Percentiles rank a stretch among this genome's conserved stretches.
Evolutionary conservation across 2,113 vertebrate genomes (phyloP).

Genomic region (Urocolius indicus): DNA sequence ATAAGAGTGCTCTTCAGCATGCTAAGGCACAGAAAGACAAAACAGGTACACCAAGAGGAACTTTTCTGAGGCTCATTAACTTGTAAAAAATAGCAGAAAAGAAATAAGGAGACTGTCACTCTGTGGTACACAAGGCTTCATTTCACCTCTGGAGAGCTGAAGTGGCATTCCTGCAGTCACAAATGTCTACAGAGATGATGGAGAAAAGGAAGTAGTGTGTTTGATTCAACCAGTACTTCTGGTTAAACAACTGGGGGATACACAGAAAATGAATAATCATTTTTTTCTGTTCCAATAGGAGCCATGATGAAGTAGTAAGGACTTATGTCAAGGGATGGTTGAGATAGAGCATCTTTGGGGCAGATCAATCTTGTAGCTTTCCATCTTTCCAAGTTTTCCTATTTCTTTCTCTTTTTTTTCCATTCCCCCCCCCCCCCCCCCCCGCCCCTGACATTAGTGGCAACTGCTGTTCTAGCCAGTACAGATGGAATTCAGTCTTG

Average conservation of each 20-base stretch:
- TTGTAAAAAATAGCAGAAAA: neutral
- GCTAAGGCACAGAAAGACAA: neutral
- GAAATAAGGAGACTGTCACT: neutral
- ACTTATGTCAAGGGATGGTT: neutral
- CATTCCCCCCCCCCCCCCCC: accelerated
- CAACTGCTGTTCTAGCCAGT: neutral
- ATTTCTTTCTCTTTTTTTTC: neutral
- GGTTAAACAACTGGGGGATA: neutral
- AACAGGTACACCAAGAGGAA: neutral
- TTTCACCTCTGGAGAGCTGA: neutral
- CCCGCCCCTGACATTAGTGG: neutral
- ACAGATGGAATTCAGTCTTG: neutral
- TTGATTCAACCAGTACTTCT: neutral
- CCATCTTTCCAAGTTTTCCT: neutral
- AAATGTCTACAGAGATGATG: neutral
- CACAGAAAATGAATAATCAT: neutral
- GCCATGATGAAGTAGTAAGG: neutral
- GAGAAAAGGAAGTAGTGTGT: neutral
- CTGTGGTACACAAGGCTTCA: neutral
- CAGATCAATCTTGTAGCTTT: neutral
- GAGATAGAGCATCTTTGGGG: neutral
- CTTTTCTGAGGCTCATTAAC: neutral
- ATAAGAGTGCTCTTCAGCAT: neutral
- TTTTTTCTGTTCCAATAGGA: neutral
- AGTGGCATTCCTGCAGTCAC: neutral